phyloP scores from a whole-genome alignment of 1,140 invertebrate genomes.

The Akabosia matsudoensis region DNA sequence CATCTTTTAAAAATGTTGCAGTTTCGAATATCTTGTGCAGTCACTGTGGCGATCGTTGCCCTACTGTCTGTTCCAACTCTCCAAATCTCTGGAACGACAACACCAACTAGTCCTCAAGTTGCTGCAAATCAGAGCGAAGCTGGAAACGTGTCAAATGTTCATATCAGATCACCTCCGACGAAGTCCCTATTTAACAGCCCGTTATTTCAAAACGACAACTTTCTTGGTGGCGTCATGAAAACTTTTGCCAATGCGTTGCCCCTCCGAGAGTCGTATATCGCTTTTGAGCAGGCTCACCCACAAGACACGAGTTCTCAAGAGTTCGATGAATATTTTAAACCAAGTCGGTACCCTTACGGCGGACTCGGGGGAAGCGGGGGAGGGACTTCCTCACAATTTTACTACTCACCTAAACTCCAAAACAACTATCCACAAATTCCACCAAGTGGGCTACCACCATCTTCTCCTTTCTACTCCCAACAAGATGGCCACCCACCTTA shows the following conservation, averaged over 20 bases:
- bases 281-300: conserved; percentile 7
- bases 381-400: not conserved
- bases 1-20: too few relatives aligned
- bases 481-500: not conserved
- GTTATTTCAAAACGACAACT: not conserved
- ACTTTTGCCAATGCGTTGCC: not conserved
- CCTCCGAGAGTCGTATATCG: not conserved
- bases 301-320: not conserved
- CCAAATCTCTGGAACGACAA: too few relatives aligned
- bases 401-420: not conserved
- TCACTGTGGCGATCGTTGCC: too few relatives aligned
- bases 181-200: not conserved
- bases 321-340: conserved; percentile 5
- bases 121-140: not conserved
- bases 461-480: not conserved
- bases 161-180: not conserved
- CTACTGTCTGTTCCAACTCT: too few relatives aligned
- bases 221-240: not conserved
- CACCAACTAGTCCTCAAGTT: too few relatives aligned
- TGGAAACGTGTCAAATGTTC: not conserved
- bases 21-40: too few relatives aligned
- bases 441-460: not conserved
- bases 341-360: conserved; percentile 4
- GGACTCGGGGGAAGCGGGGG: too few relatives aligned
- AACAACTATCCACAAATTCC: not conserved